phyloP scores from a whole-genome alignment of 2,113 vertebrate species.

The Phoenicopterus ruber region DNA sequence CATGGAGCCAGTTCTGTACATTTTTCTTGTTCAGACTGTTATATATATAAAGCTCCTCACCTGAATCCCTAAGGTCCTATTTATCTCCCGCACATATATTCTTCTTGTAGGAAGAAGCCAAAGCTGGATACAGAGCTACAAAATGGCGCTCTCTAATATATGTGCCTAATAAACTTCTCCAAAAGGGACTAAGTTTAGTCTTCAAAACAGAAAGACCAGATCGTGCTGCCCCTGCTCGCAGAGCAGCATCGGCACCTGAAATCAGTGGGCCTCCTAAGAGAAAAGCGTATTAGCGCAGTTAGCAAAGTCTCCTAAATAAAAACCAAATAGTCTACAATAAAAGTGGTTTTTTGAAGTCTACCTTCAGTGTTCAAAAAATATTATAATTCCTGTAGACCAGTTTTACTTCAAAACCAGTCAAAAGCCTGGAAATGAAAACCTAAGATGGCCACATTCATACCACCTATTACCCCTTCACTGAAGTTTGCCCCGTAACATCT shows the following conservation, averaged over 20 bases:
- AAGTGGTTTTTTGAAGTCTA: background rate
- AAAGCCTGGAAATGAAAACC: background rate
- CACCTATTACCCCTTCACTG: background rate
- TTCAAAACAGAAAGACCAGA: background rate
- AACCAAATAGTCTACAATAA: background rate
- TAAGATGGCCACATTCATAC: background rate
- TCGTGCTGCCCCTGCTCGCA: rapidly evolving
- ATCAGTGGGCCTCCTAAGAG: background rate
- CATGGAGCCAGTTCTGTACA: background rate
- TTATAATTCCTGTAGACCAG: background rate
- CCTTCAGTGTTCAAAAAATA: background rate
- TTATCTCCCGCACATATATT: background rate
- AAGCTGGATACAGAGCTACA: background rate
- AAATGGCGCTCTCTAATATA: background rate
- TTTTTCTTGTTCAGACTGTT: background rate
- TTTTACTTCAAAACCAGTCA: background rate
- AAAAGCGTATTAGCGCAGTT: background rate
- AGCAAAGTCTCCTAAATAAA: background rate
- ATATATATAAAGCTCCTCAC: background rate
- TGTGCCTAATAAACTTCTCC: background rate
- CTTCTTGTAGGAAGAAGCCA: background rate
- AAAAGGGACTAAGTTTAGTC: background rate
- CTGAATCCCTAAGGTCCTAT: background rate
- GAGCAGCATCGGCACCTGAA: background rate
- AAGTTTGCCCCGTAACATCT: background rate